Evolutionary conservation across 2,113 vertebrate species (phyloP), one percentile per base, ranked within the genome.

Genomic region (Oncorhynchus masou): DNA sequence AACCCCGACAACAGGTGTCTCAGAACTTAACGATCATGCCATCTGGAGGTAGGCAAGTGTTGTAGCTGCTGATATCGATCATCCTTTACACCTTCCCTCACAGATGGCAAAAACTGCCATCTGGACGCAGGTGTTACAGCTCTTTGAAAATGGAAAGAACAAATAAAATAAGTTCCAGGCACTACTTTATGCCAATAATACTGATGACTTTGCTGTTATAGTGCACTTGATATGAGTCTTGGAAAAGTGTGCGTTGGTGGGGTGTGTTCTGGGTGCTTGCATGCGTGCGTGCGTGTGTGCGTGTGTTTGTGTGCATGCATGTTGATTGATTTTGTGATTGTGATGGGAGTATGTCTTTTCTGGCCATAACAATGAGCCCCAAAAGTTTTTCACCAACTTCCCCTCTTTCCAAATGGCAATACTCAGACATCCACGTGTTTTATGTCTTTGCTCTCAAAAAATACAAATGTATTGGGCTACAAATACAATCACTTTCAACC

Each of bases 21-120:
- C 79, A 88, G 77, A 85, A 86, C 83, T 83, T 86, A 88, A 90
- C 79, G 81, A 82, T 84, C 82, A 22, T 89, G 86, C 92, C 90
- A 91, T 91, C 91, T 91, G 91, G 84, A 89, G 83, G 84, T 60
- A 84, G 79, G 80, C 77, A 84, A 45, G 80, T 84, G 83, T 73
- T 75, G 83, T 88, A 88, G 84, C 77, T 78, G 75, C 88, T 84
- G 85, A 88, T 83, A 91, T 92, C 83, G 80, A 92, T 92, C 89
- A 90, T 91, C 82, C 85, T 90, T 90, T 88, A 87, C 73, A 69
- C 84, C 86, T 84, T 70, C 76, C 81, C 80, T 86, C 81, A 80
- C 91, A 88, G 88, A 90, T 90, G 84, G 86, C 81, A 12, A 74
- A 65, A 78, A 70, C 49, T 75, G 81, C 89, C 87, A 91, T 91